Conservation (phyloP, 2,797 vertebrate genomes). For the Malacoctenus gilli region DNA sequence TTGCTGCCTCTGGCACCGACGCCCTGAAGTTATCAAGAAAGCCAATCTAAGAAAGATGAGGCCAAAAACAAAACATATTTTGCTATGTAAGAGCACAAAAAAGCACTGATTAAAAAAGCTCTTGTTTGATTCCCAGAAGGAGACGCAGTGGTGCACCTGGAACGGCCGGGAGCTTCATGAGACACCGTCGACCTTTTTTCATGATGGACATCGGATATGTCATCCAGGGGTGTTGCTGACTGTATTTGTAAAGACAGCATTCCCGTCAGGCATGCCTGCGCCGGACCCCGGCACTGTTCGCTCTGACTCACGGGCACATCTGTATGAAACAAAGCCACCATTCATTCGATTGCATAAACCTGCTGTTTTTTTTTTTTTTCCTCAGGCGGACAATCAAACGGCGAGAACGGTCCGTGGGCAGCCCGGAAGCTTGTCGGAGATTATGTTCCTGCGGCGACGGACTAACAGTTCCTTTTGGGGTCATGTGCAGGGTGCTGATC, state of each 20-base stretch:
- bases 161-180: background rate
- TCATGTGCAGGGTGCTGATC: background rate
- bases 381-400: slow-evolving; percentile 2
- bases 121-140: background rate
- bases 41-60: too few species aligned
- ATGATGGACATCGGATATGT: slow-evolving; percentile 1
- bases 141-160: background rate
- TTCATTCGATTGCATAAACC: background rate
- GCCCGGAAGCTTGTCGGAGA: background rate
- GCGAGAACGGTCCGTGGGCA: too few species aligned
- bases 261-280: background rate
- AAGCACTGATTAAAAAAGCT: background rate
- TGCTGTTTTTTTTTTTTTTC: background rate
- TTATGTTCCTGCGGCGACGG: background rate
- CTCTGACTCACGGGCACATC: background rate
- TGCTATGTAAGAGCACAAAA: background rate
- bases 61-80: background rate
- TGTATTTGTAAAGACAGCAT: slow-evolving; percentile 5
- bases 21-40: too few species aligned
- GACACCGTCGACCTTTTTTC: slow-evolving; percentile 1
- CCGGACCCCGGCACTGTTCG: background rate
- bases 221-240: slow-evolving; percentile 20
- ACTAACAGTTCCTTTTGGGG: background rate
- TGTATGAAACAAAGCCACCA: background rate
- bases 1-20: too few species aligned